phyloP scores from a whole-genome alignment of 2,797 vertebrate genomes.

The Falco novaeseelandiae region DNA sequence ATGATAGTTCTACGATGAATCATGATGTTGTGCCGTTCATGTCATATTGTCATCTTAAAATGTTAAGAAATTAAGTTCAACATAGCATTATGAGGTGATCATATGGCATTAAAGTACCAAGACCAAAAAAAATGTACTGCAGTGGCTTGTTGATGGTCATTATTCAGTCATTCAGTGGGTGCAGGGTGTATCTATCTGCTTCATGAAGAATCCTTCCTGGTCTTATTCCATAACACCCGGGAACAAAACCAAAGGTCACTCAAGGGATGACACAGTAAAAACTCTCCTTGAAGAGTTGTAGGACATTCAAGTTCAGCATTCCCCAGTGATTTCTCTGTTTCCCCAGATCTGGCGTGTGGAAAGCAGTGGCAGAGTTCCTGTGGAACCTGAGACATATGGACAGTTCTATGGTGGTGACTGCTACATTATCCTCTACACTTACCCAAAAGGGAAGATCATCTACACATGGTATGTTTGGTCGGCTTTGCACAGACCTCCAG shows the following conservation, averaged over 20 bases:
- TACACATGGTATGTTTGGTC: conserved; percentile 78
- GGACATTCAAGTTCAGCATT: neutral
- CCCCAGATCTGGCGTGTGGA: conserved; percentile 92
- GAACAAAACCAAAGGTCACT: neutral
- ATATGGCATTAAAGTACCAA: neutral
- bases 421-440: conserved; percentile 92
- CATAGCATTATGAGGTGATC: neutral
- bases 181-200: neutral
- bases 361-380: conserved; percentile 79
- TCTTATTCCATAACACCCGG: neutral
- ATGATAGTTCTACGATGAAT: neutral
- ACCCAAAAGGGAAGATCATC: conserved; percentile 80
- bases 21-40: neutral
- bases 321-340: neutral
- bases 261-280: neutral
- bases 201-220: neutral
- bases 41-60: neutral
- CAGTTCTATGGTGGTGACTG: conserved; percentile 93
- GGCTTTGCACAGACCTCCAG: neutral
- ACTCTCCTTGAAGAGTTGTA: neutral
- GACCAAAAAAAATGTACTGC: neutral
- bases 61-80: neutral
- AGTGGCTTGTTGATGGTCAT: neutral
- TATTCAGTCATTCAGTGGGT: neutral
- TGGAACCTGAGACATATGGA: conserved; percentile 77